phyloP scores from a whole-genome alignment of 2,797 vertebrate species.

The Fistularia tabacaria region DNA sequence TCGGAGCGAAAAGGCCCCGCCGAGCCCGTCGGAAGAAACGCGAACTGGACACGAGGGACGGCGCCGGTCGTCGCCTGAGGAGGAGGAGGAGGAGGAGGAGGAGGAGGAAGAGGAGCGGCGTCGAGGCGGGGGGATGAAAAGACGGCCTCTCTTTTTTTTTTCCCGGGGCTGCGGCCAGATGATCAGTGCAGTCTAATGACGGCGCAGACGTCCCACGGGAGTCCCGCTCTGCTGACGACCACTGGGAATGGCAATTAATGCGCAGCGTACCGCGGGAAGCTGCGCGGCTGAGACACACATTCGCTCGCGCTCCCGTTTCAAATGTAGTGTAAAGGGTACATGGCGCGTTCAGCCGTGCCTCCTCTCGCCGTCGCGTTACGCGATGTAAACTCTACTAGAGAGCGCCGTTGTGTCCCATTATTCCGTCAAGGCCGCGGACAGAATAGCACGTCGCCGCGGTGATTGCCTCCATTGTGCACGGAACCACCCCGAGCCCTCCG shows the following conservation, averaged over 20 bases:
- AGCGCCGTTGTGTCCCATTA: conserved; percentile 42
- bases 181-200: conserved; percentile 80
- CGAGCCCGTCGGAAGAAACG: conserved; percentile 37
- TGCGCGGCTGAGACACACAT: conserved; percentile 29
- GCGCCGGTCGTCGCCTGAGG: not conserved
- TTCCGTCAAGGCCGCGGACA: conserved; percentile 33
- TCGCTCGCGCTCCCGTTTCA: conserved; percentile 39
- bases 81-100: conserved; percentile 24
- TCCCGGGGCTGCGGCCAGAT: conserved; percentile 62
- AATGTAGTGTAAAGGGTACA: conserved; percentile 32
- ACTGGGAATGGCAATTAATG: conserved; percentile 77
- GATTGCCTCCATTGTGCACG: conserved; percentile 52
- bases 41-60: too few relatives aligned
- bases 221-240: conserved; percentile 59
- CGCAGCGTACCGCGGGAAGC: conserved; percentile 42
- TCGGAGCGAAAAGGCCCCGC: conserved; percentile 36
- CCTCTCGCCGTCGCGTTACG: conserved; percentile 38
- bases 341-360: conserved; percentile 47
- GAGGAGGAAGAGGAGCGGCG: conserved; percentile 41
- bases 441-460: conserved; percentile 38
- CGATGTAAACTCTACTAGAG: conserved; percentile 41
- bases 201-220: conserved; percentile 75
- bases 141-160: conserved; percentile 54
- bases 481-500: conserved; percentile 47
- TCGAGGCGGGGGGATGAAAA: conserved; percentile 65